These are phyloP conservation scores for Clytia hemisphaerica DNA, from an alignment of 30 jellyfish, hydroid and myxozoan species.

Conservation along the genomic window DNA sequence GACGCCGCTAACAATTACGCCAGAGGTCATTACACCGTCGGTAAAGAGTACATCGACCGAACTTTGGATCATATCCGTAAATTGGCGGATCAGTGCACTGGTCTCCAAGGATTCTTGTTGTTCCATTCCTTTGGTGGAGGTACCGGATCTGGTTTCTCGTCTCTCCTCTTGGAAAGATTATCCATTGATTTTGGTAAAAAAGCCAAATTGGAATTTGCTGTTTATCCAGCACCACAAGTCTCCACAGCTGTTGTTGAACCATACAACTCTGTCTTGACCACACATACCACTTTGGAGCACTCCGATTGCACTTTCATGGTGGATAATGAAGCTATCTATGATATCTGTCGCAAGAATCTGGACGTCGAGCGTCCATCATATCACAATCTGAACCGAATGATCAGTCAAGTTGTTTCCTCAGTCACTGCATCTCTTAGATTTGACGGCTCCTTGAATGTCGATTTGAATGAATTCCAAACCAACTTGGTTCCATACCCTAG, in stretches of 20 bases:
- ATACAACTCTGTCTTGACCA: conserved; percentile 30
- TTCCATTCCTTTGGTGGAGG: conserved; percentile 36
- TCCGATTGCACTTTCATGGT: conserved; percentile 24
- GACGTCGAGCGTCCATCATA: conserved; percentile 36
- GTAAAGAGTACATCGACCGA: conserved; percentile 2
- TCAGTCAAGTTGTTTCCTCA: conserved; percentile 36
- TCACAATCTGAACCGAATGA: conserved; percentile 38
- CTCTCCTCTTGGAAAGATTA: conserved; percentile 34
- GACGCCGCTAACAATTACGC: conserved; percentile 46
- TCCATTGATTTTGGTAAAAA: conserved; percentile 36
- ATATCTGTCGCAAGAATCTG: conserved; percentile 21
- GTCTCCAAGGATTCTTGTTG: conserved; percentile 29
- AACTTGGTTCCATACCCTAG: conserved; percentile 41
- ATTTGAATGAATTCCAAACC: conserved; percentile 33
- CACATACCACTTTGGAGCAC: conserved; percentile 28
- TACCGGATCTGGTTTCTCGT: conserved; percentile 35
- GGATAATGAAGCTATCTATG: conserved; percentile 31
- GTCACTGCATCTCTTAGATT: conserved; percentile 29
- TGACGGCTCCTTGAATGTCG: conserved; percentile 39
- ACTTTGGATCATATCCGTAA: not conserved
- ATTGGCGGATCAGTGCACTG: conserved; percentile 19
- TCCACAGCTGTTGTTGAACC: conserved; percentile 44
- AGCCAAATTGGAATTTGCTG: conserved; percentile 31
- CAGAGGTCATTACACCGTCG: conserved; percentile 36
- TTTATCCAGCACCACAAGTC: conserved; percentile 42